Evolutionary conservation across 2,113 vertebrate species (phyloP).

Genomic region (Chamaetylas fuelleborni): DNA sequence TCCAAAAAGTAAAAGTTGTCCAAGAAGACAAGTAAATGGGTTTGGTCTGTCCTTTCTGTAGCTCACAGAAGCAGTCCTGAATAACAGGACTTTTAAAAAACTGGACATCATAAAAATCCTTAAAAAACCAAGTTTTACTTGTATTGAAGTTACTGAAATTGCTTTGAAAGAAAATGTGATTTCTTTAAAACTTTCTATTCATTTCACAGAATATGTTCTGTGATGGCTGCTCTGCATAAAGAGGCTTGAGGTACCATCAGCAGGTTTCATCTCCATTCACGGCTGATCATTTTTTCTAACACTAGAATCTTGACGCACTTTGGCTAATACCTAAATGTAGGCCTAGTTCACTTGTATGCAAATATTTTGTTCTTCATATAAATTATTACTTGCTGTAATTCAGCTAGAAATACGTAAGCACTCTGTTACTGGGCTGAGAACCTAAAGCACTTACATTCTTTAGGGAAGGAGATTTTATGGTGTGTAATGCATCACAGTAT

Average conservation of each 20-base stretch:
- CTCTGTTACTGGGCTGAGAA: not conserved
- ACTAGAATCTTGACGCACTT: not conserved
- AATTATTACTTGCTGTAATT: not conserved
- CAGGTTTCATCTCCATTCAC: not conserved
- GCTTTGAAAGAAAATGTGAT: not conserved
- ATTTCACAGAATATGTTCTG: not conserved
- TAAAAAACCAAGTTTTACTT: not conserved
- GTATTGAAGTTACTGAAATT: not conserved
- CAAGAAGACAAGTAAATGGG: not conserved
- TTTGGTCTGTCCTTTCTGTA: not conserved
- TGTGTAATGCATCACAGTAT: not conserved
- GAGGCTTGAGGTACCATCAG: not conserved
- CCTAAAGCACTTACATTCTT: not conserved
- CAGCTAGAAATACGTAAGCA: not conserved
- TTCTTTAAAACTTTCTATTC: not conserved
- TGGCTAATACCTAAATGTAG: not conserved
- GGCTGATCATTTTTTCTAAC: not conserved
- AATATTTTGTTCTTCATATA: not conserved
- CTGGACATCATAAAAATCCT: not conserved
- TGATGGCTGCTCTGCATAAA: not conserved
- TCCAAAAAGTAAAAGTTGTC: not conserved
- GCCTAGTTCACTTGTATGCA: not conserved
- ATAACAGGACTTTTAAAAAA: constrained; percentile 9
- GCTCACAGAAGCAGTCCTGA: not conserved
- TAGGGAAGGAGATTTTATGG: not conserved